A percentile compares a stretch with the other conserved stretches of the same genome.
Evolutionary conservation across 2,888 invertebrate species (phyloP).

Genomic region (Sepioteuthis lessoniana): DNA sequence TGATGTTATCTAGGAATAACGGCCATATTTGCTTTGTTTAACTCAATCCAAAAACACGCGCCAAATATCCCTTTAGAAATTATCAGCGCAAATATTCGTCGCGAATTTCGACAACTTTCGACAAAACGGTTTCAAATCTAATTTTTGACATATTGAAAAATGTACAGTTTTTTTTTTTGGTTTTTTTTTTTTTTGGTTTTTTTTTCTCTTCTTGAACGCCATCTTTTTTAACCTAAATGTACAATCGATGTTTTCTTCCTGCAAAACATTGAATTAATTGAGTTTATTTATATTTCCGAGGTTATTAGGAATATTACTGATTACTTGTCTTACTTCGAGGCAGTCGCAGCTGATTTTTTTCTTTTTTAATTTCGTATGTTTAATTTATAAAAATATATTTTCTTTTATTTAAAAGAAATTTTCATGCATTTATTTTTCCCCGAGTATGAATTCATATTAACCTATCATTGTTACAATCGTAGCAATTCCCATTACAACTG

Average conservation of each 20-base stretch:
- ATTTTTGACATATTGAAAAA: slow-evolving; percentile 11
- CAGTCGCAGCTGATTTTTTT: background rate
- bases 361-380: background rate
- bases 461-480: no score
- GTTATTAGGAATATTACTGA: background rate
- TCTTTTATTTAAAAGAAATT: no score
- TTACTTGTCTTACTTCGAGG: background rate
- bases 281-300: slow-evolving; percentile 11
- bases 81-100: background rate
- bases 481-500: no score
- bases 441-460: no score
- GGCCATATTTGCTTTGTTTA: background rate
- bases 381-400: background rate
- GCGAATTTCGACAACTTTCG: background rate
- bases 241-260: background rate
- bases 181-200: no score
- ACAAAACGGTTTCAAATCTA: slow-evolving; percentile 21
- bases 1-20: slow-evolving; percentile 9
- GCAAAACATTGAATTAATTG: background rate
- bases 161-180: background rate
- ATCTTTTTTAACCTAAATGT: background rate
- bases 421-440: no score
- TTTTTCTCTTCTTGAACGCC: background rate
- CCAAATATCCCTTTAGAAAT: slow-evolving; percentile 11
- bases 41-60: background rate